Base-by-base conservation (phyloP, 1,140 invertebrate species). In the Drosophila insularis region DNA sequence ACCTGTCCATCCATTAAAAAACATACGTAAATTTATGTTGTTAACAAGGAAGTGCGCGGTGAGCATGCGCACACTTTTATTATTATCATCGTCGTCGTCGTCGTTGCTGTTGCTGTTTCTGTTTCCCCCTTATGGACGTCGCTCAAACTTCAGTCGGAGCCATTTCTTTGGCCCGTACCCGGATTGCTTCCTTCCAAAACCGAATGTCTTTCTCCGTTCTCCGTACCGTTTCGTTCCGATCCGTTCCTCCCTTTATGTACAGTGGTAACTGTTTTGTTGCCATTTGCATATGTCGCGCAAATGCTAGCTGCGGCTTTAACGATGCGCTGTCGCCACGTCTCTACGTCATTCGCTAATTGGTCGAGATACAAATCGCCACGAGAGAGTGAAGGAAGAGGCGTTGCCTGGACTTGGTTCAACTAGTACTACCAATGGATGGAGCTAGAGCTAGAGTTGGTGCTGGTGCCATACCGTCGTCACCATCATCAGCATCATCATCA, bases 21-120 rank as follows among this genome's bases (percentile, higher is more conserved):
- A 87, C 79, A 82, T 89, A 89, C 77, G 81, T 89, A 89, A 89
- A 89, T 89, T 89, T 80, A 89, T 82, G 81, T 82, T 85, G 85
- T 84, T 89, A 89, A 89, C 85, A 80, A 89, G 78, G 85, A 89
- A 89, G 75, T 89, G 77, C 74, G 82, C 82, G 74, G 63, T 79
- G 80, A 77, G 73, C 81, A 78, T 79, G 85, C 74, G 80, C 85
- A 87, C 82, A 87, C 80, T 87, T 87, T 87, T 87, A 87, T 87
- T 87, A 89, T 84, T 89, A 86, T 82, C 80, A 72, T 80, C 65
- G 60, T 66, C 43, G 70, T 11, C 10, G 35, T 13, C 70, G 68
- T 65, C 64, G 68, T 61, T 32, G 56, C 5, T 4, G 71, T 74
- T 37, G 35, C 37, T 6, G 19, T 50, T 58, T 43, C 8, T 35